Percentiles rank a stretch among this genome's conserved stretches.
These are phyloP conservation scores for Pangasius mekongensis DNA, from an alignment of 2,797 vertebrate genomes.

Conservation along the genomic window DNA sequence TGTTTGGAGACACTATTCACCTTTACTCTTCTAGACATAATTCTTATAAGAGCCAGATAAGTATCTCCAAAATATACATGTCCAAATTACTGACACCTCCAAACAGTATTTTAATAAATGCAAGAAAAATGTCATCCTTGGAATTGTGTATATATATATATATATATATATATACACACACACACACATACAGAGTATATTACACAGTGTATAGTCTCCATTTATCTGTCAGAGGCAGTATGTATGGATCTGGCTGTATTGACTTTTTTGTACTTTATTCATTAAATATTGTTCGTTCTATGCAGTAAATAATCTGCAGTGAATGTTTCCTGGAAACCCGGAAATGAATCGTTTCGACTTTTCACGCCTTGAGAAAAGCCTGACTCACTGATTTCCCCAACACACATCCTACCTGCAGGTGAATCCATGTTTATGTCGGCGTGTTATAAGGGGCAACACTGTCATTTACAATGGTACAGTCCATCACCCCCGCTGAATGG, in stretches of 20 bases:
- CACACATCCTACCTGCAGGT: constrained; percentile 65
- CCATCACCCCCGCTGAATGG: background rate
- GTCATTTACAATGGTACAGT: background rate
- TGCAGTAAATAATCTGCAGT: background rate
- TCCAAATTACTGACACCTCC: no score
- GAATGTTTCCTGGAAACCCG: background rate
- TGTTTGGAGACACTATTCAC: background rate
- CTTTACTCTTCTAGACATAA: no score
- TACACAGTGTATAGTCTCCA: background rate
- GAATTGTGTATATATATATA: no score
- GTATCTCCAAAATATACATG: no score
- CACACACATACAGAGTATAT: no score
- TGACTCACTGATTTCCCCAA: constrained; percentile 73
- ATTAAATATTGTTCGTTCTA: background rate
- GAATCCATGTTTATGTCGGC: constrained; percentile 63
- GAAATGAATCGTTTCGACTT: background rate
- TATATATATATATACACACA: no score
- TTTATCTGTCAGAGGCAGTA: background rate
- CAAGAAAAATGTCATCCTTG: no score
- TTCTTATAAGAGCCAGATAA: no score
- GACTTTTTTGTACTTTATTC: background rate
- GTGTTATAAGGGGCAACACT: background rate
- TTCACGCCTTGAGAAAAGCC: background rate
- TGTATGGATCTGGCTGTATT: background rate
- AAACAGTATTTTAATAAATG: no score